Evolutionary conservation across 2,888 invertebrate species (phyloP).

Genomic region (Hirtodrosophila trivittata): DNA sequence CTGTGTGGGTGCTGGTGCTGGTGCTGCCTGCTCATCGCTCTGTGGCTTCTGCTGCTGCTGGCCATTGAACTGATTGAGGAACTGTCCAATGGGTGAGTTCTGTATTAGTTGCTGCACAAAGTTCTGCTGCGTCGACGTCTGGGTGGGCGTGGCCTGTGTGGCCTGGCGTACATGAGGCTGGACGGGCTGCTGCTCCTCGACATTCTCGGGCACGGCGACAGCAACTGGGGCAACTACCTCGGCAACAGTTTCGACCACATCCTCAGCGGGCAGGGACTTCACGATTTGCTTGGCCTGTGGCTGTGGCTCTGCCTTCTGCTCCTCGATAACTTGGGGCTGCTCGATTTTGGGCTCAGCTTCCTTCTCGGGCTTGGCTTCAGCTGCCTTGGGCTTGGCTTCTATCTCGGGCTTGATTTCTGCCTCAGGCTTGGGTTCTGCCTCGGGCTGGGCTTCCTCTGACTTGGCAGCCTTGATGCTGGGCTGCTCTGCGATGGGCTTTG

Average conservation of each 20-base stretch:
- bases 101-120: conserved; percentile 81
- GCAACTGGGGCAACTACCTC: conserved; percentile 13
- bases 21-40: conserved; percentile 46
- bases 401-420: neutral
- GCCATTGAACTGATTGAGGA: conserved; percentile 75
- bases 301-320: neutral
- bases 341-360: neutral
- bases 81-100: conserved; percentile 80
- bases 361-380: neutral
- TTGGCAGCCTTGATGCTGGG: conserved; percentile 3
- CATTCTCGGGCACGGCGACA: conserved; percentile 2
- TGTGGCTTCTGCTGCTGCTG: conserved; percentile 30
- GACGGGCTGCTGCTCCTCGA: conserved; percentile 26
- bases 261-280: conserved; percentile 36
- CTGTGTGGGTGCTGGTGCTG: conserved; percentile 63
- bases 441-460: conserved; percentile 5
- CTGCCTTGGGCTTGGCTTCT: neutral
- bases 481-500: conserved; percentile 17
- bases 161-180: conserved; percentile 70
- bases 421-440: conserved; percentile 4
- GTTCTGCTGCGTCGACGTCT: conserved; percentile 70
- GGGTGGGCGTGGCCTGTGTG: conserved; percentile 77
- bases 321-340: neutral
- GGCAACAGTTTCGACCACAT: conserved; percentile 1
- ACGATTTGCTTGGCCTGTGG: conserved; percentile 13